A percentile compares a stretch with the other conserved stretches of the same genome.
Evolutionary conservation across 2,797 vertebrate species (phyloP).

Genomic region (Denticeps clupeoides): DNA sequence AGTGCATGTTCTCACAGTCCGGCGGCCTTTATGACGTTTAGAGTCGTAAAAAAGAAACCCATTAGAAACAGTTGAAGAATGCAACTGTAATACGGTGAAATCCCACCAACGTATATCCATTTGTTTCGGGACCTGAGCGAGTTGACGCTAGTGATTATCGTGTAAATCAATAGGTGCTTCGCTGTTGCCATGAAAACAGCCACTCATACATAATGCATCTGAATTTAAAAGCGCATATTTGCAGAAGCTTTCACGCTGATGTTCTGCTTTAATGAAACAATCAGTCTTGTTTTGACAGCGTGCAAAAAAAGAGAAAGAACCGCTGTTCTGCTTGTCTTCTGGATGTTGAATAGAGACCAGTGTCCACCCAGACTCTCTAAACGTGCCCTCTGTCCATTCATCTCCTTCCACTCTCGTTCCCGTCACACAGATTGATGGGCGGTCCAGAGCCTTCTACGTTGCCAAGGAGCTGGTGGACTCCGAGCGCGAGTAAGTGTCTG

Average conservation of each 20-base stretch:
- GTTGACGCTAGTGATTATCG: slow-evolving; percentile 52
- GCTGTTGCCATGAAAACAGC: slow-evolving; percentile 37
- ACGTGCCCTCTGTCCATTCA: slow-evolving; percentile 42
- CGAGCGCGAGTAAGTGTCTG: slow-evolving; percentile 78
- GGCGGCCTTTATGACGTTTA: too few relatives aligned
- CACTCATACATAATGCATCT: slow-evolving; percentile 61
- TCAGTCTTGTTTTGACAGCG: slow-evolving; percentile 59
- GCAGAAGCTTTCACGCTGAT: slow-evolving; percentile 38
- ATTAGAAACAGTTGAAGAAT: too few relatives aligned
- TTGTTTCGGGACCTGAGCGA: slow-evolving; percentile 39
- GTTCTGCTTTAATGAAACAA: slow-evolving; percentile 54
- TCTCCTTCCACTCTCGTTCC: slow-evolving; percentile 34
- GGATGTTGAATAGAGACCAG: too few relatives aligned
- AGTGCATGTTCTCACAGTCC: slow-evolving; percentile 4
- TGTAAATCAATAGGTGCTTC: slow-evolving; percentile 54
- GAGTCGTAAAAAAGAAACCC: too few relatives aligned
- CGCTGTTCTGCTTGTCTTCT: too few relatives aligned
- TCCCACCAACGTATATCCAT: slow-evolving; percentile 40
- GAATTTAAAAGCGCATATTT: slow-evolving; percentile 44
- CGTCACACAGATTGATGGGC: slow-evolving; percentile 75
- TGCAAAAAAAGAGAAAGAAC: too few relatives aligned
- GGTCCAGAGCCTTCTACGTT: slow-evolving; percentile 76
- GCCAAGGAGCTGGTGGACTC: slow-evolving; percentile 82
- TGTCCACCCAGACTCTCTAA: slow-evolving; percentile 35
- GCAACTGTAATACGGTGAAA: slow-evolving; percentile 29